Conservation (phyloP, 2,113 vertebrate species). For the Microcebus griseorufus region DNA sequence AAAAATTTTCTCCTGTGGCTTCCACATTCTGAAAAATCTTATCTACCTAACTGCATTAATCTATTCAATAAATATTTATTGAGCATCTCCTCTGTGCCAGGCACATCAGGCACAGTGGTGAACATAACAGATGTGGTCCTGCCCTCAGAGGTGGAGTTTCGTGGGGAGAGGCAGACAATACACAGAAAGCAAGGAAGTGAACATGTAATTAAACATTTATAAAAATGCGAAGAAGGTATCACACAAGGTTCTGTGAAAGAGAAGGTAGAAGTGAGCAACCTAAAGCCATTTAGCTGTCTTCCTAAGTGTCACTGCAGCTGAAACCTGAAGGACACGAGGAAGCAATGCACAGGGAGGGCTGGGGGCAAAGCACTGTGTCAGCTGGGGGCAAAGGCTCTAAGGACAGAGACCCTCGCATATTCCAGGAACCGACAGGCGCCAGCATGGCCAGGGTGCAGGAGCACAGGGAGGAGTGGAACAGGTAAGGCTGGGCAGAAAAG, state of each 20-base stretch:
- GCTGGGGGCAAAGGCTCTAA: not conserved
- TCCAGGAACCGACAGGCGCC: not conserved
- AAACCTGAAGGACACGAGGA: not conserved
- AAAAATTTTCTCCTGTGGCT: not conserved
- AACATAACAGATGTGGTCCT: not conserved
- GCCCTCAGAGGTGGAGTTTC: not conserved
- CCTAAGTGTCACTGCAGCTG: not conserved
- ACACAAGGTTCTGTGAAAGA: not conserved
- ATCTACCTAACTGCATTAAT: not conserved
- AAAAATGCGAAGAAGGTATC: not conserved
- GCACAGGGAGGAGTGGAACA: not conserved
- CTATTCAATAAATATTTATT: not conserved
- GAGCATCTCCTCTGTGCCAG: not conserved
- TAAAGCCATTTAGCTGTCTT: not conserved
- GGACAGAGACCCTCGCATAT: not conserved
- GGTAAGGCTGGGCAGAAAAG: not conserved
- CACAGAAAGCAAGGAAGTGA: not conserved
- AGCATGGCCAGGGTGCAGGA: not conserved
- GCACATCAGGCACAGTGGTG: not conserved
- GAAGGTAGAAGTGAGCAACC: not conserved
- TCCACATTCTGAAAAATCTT: not conserved
- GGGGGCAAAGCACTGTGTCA: not conserved
- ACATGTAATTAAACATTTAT: not conserved
- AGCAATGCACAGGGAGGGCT: not conserved
- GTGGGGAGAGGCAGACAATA: too few relatives aligned